Evolutionary conservation across 1,140 invertebrate species (phyloP).

Genomic region (Trichoplusia ni): DNA sequence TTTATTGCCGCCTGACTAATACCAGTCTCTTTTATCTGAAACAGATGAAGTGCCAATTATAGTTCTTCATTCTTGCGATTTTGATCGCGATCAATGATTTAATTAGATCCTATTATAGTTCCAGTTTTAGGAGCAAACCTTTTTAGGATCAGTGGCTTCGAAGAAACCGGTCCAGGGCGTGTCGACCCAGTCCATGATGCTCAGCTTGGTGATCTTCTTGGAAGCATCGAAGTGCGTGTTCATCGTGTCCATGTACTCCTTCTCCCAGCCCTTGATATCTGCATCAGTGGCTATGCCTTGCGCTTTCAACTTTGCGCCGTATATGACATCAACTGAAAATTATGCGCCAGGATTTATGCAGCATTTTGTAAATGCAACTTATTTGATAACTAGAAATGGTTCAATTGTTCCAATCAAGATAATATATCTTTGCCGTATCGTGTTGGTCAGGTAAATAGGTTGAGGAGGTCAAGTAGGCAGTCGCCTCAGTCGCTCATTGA

Average conservation of each 20-base stretch:
- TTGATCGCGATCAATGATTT: no score
- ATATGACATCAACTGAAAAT: constrained; percentile 83
- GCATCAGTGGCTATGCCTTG: constrained; percentile 88
- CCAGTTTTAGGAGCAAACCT: constrained; percentile 37
- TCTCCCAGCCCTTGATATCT: constrained; percentile 85
- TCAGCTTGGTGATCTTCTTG: constrained; percentile 82
- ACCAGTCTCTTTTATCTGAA: constrained; percentile 84
- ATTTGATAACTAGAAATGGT: no score
- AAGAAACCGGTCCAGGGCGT: constrained; percentile 91
- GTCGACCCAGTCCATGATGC: constrained; percentile 90
- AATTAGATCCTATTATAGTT: no score
- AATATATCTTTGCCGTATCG: no score
- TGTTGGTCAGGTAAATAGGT: no score
- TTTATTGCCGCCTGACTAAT: constrained; percentile 84
- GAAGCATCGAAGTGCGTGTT: constrained; percentile 89
- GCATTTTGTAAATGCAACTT: no score
- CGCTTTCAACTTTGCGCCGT: constrained; percentile 87
- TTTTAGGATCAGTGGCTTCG: constrained; percentile 82
- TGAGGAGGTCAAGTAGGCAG: no score
- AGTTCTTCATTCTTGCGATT: not conserved
- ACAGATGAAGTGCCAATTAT: not conserved
- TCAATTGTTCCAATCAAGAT: no score
- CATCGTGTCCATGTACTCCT: constrained; percentile 87
- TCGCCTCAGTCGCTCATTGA: no score
- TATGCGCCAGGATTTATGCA: no score